These are phyloP conservation scores for Drosophila trichaetosa DNA, from an alignment of 2,888 invertebrate genomes.

Conservation along the genomic window DNA sequence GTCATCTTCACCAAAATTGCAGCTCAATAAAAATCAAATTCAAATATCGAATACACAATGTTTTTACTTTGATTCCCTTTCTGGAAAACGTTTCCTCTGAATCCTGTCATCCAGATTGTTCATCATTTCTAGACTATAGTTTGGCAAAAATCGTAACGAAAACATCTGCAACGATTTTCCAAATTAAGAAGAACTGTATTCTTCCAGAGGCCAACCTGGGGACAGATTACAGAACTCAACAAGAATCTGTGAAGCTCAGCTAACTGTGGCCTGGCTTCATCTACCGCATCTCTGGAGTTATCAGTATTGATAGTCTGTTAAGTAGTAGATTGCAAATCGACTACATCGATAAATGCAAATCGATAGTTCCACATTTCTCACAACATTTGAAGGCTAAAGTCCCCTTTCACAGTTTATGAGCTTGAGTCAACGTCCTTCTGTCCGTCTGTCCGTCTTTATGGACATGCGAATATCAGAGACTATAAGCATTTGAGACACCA, in stretches of 20 bases:
- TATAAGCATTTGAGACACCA: neutral
- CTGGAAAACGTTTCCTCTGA: neutral
- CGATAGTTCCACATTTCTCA: neutral
- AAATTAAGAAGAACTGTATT: neutral
- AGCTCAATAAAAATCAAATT: slow-evolving; percentile 19
- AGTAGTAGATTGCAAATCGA: neutral
- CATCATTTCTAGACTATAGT: neutral
- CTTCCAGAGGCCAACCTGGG: neutral
- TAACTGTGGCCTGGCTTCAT: neutral
- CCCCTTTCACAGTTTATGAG: neutral
- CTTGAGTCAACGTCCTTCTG: neutral
- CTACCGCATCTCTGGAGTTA: neutral
- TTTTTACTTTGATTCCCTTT: neutral
- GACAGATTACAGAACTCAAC: neutral
- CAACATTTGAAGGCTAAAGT: no score
- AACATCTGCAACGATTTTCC: neutral
- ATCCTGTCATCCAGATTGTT: neutral
- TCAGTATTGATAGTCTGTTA: neutral
- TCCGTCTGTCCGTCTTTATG: neutral
- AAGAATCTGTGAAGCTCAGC: neutral
- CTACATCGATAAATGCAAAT: neutral
- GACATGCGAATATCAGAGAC: neutral
- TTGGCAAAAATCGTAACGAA: neutral
- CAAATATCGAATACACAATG: neutral
- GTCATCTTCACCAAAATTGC: neutral